Evolutionary conservation across 2,888 invertebrate genomes (phyloP), one percentile per base, ranked within the genome.

Genomic region (Drosophila paracracens): DNA sequence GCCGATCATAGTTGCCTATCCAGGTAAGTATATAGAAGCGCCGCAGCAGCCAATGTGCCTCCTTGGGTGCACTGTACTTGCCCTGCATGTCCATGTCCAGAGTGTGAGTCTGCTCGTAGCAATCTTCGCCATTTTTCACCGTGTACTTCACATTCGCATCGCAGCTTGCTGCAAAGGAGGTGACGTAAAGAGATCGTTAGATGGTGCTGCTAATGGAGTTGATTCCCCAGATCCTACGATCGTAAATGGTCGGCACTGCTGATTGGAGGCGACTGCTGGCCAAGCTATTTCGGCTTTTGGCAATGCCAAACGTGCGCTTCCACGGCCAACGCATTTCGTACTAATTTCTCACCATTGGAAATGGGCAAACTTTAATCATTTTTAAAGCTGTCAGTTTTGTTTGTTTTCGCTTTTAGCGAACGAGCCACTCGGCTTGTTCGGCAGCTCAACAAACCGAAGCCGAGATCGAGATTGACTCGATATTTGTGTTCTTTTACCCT

Each of bases 1-100:
- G 94, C 80, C 95, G 95, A 64, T 94, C 94, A 93, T 98, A 98
- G 62, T 93, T 93, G 29, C 95, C 94, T 74, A 96, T 94, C 97
- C 97, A 97, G 83, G 93, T 92, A 81, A 95, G 87, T 74, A 95
- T 93, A 54, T 94, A 95, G 79, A 96, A 81, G 27, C 94, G 92
- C 35, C 93, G 84, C 13, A 89, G 64, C 16, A 93, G 68, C 91
- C 92, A 92, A 63, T 91, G 89, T 1, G 81, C 68, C 43, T 89
- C 73, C 61, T 83, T 78, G 11, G 88, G 87, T 29, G 87, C 73
- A 31, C 77, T 79, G 48, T 92, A 92, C 35, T 82, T 83, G 61
- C 76, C 72, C 67, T 86, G 74, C 73, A 90, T 63, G 25, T 90
- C 87, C 62, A 84, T 50, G 16, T 84, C 91, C 29, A 88, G 70